Base-by-base conservation (phyloP, 2,113 vertebrate genomes). In the Xenus cinereus region DNA sequence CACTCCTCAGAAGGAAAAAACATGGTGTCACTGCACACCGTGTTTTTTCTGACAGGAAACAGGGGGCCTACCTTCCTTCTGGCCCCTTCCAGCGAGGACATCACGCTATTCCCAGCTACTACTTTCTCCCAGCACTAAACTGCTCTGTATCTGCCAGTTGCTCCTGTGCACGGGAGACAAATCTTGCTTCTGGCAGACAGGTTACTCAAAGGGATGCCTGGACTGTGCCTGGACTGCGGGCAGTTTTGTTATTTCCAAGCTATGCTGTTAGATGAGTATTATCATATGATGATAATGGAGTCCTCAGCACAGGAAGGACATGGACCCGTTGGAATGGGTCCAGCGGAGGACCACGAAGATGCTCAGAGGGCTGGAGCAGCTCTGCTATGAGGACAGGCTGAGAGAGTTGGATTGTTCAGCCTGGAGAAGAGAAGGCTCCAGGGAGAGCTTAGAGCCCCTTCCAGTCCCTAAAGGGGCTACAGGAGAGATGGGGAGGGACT, bases 251-350 rank as follows among this genome's bases (percentile, higher is more conserved):
- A 7, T 46, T 43, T 50, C 56, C 45, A 41, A 23, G 37, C 30
- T 3, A 4, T 0, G 1, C 43, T 9, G 7, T 32, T 11, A 22
- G 43, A 14, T 16, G 0, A 1, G 15, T 1, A 4, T 28, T 6
- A 5, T 6, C 30, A 6, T 1, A 1, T 8, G 50, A 51, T 51
- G 26, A 51, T 53, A 53, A 53, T 16, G 51, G 51, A 27, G 51
- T 53, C 51, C 51, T 53, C 51, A 16, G 51, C 51, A 27, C 26
- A 27, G 14, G 7, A 53, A 53, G 51, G 51, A 53, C 51, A 16
- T 53, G 51, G 51, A 28, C 26, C 51, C 28, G 26, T 9, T 53
- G 51, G 51, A 28, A 53, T 9, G 51, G 26, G 51, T 53, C 14
- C 26, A 28, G 51, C 7, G 14, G 50, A 28, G 51, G 51, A 27